phyloP scores from a whole-genome alignment of 35 echinoderm and acorn worm genomes.

The Ophiothrix spiculata region DNA sequence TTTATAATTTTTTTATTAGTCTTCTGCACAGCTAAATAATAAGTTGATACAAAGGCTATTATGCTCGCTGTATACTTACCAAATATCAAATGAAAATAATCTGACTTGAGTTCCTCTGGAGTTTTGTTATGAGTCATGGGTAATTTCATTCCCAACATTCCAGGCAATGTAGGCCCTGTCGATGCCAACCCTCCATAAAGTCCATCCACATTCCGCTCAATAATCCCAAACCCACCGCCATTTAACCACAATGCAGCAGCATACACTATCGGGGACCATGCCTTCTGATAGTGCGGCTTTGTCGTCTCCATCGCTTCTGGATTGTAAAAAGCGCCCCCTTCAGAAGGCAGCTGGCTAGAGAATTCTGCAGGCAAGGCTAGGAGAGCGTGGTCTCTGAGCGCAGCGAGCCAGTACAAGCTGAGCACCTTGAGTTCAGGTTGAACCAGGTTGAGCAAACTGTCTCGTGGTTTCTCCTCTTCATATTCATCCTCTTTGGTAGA shows the following conservation, averaged over 20 bases:
- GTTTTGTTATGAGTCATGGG: slow-evolving; percentile 43
- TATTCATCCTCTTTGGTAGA: slow-evolving; percentile 64
- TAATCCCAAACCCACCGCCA: slow-evolving; percentile 68
- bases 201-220: slow-evolving; percentile 74
- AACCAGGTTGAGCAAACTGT: slow-evolving; percentile 82
- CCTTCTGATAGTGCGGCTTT: slow-evolving; percentile 84
- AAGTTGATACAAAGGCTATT: too few relatives aligned
- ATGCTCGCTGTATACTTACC: slow-evolving; percentile 67
- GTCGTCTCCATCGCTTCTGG: slow-evolving; percentile 84
- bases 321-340: slow-evolving; percentile 95
- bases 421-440: slow-evolving; percentile 74
- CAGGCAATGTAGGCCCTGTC: slow-evolving; percentile 54
- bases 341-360: slow-evolving; percentile 79
- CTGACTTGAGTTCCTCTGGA: slow-evolving; percentile 70
- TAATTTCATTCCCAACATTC: slow-evolving; percentile 34
- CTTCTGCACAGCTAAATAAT: too few relatives aligned
- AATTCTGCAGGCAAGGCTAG: slow-evolving; percentile 82
- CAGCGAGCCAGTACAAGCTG: slow-evolving; percentile 92
- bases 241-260: slow-evolving; percentile 92
- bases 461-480: slow-evolving; percentile 42
- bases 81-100: slow-evolving; percentile 94
- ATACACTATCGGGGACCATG: slow-evolving; percentile 87
- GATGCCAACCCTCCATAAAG: slow-evolving; percentile 54
- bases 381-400: slow-evolving; percentile 87
- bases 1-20: too few relatives aligned